Conservation (phyloP, 1,140 invertebrate genomes). For the Trachelipus rathkii region DNA sequence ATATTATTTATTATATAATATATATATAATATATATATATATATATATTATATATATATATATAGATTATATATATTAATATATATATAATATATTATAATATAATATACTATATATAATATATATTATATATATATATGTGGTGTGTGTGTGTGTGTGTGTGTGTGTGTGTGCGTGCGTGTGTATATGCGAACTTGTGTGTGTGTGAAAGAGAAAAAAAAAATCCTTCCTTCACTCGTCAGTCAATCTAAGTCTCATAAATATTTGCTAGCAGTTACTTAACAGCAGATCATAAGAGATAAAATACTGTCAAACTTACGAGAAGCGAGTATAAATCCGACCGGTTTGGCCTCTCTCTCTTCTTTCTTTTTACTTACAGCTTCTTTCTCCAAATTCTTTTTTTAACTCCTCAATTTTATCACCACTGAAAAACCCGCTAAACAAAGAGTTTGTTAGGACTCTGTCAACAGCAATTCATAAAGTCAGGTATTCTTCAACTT, state of each 20-base stretch:
- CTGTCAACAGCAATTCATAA: not conserved
- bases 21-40: conserved; percentile 7
- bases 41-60: conserved; percentile 15
- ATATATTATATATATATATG: not conserved
- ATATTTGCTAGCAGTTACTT: not conserved
- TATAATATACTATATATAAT: not conserved
- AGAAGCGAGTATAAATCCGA: too few relatives aligned
- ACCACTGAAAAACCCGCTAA: not conserved
- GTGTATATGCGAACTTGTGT: too few relatives aligned
- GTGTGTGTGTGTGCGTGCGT: too few relatives aligned
- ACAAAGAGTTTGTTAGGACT: conserved; percentile 1
- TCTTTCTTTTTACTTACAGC: not conserved
- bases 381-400: not conserved
- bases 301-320: not conserved
- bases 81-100: conserved; percentile 2
- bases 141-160: too few relatives aligned
- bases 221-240: too few relatives aligned
- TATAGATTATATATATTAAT: not conserved
- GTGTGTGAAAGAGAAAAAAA: too few relatives aligned
- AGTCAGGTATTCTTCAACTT: not conserved
- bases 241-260: too few relatives aligned
- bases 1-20: not conserved
- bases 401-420: not conserved
- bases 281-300: not conserved
- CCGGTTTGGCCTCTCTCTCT: not conserved